Evolutionary conservation across 2,888 invertebrate species (phyloP).

Genomic region (Campaea margaritaria): DNA sequence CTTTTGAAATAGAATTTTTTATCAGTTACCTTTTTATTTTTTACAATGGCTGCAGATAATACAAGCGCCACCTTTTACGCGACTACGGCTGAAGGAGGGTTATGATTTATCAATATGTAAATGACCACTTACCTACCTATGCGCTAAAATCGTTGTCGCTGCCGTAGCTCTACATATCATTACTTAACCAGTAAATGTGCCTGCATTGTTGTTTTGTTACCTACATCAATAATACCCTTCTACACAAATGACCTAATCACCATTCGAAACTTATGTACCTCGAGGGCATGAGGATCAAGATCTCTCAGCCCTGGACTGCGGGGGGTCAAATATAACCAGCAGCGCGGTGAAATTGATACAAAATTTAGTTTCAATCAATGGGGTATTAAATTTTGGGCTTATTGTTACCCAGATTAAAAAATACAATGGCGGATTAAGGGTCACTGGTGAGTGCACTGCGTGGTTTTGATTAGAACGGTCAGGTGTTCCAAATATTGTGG

Average conservation of each 20-base stretch:
- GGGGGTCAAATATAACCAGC: conserved; percentile 70
- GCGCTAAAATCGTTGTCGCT: too few relatives aligned
- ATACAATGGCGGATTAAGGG: conserved; percentile 28
- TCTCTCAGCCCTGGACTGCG: conserved; percentile 51
- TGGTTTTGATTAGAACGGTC: too few relatives aligned
- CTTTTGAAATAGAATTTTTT: too few relatives aligned
- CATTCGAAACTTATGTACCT: conserved; percentile 21
- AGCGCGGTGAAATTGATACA: conserved; percentile 79
- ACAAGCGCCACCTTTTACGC: too few relatives aligned
- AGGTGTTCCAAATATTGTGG: too few relatives aligned
- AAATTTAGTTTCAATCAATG: conserved; percentile 69
- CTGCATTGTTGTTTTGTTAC: neutral
- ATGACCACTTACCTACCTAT: too few relatives aligned
- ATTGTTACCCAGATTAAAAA: conserved; percentile 50
- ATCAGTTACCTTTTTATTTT: too few relatives aligned
- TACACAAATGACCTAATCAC: conserved; percentile 6
- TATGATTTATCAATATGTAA: too few relatives aligned
- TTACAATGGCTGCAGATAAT: too few relatives aligned
- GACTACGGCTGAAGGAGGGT: too few relatives aligned
- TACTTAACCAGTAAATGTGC: too few relatives aligned
- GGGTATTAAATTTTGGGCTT: conserved; percentile 57
- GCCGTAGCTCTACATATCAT: too few relatives aligned
- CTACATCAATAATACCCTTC: conserved; percentile 2
- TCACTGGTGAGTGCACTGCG: neutral
- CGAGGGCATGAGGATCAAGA: conserved; percentile 49